Conservation (phyloP, 64 coral and sea anemone species). For the Cladopsammia gracilis region DNA sequence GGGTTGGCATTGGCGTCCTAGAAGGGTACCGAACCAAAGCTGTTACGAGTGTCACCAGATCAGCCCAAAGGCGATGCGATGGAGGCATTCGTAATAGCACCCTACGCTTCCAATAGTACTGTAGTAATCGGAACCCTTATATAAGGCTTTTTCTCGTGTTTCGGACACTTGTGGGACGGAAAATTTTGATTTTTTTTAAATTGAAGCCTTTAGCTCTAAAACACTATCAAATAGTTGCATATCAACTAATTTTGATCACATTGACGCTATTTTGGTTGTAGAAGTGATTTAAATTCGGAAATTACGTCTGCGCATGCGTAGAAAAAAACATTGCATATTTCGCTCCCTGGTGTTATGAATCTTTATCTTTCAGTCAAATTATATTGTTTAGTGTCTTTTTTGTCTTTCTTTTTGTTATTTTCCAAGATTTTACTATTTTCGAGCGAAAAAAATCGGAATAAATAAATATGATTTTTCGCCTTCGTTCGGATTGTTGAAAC, state of each 20-base stretch:
- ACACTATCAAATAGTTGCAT: not conserved
- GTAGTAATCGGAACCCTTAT: not conserved
- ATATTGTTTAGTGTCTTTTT: not conserved
- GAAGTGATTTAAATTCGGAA: not conserved
- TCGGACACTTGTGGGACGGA: not conserved
- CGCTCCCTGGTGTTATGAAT: no score
- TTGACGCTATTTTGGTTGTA: not conserved
- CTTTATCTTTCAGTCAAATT: not conserved
- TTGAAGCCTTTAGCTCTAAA: not conserved
- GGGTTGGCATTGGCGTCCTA: constrained; percentile 50
- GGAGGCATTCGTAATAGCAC: constrained; percentile 43
- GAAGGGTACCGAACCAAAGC: constrained; percentile 60
- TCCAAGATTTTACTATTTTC: no score
- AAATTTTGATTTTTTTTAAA: not conserved
- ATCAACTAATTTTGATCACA: not conserved
- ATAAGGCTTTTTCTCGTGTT: not conserved
- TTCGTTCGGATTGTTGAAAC: no score
- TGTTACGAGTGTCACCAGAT: constrained; percentile 58
- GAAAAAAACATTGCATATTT: not conserved
- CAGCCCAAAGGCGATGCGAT: constrained; percentile 45
- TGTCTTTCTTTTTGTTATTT: no score
- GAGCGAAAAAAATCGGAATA: no score
- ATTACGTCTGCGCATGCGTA: constrained; percentile 2
- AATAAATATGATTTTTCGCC: no score
- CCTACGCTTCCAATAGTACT: not conserved